Conservation (phyloP, 64 coral and sea anemone species). For the Stylophora pistillata region DNA sequence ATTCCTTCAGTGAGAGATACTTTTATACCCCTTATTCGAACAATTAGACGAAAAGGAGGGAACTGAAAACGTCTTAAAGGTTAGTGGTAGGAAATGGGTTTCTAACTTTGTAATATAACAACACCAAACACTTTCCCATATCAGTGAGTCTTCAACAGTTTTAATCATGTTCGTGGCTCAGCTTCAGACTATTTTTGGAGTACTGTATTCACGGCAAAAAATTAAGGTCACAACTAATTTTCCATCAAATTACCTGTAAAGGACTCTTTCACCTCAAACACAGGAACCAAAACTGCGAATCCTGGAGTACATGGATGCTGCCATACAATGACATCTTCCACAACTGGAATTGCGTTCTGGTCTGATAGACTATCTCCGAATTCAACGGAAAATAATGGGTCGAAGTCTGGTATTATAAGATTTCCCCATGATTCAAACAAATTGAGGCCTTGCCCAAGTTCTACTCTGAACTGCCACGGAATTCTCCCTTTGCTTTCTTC, state of each 20-base stretch:
- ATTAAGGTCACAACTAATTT: too few relatives aligned
- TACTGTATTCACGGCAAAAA: too few relatives aligned
- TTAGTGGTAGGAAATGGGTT: too few relatives aligned
- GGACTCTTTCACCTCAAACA: background rate
- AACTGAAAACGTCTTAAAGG: too few relatives aligned
- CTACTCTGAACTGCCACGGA: slow-evolving; percentile 30
- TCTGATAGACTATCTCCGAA: slow-evolving; percentile 22
- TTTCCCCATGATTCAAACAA: slow-evolving; percentile 61
- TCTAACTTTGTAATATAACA: too few relatives aligned
- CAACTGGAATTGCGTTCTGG: background rate
- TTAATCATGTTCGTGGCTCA: too few relatives aligned
- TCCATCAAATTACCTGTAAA: slow-evolving; percentile 30
- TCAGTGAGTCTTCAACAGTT: too few relatives aligned
- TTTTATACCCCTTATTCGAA: too few relatives aligned
- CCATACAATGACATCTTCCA: slow-evolving; percentile 18
- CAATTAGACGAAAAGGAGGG: too few relatives aligned
- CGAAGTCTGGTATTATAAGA: slow-evolving; percentile 47
- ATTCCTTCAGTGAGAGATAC: too few relatives aligned
- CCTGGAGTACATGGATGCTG: slow-evolving; percentile 47
- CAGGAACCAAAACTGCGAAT: slow-evolving; percentile 43
- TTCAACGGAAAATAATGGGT: slow-evolving; percentile 49
- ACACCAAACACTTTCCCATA: too few relatives aligned
- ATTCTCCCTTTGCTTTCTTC: background rate
- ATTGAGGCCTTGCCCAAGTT: slow-evolving; percentile 42
- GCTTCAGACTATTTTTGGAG: too few relatives aligned